Conservation (phyloP, 2,888 invertebrate species). For the Hetaerina titia region DNA sequence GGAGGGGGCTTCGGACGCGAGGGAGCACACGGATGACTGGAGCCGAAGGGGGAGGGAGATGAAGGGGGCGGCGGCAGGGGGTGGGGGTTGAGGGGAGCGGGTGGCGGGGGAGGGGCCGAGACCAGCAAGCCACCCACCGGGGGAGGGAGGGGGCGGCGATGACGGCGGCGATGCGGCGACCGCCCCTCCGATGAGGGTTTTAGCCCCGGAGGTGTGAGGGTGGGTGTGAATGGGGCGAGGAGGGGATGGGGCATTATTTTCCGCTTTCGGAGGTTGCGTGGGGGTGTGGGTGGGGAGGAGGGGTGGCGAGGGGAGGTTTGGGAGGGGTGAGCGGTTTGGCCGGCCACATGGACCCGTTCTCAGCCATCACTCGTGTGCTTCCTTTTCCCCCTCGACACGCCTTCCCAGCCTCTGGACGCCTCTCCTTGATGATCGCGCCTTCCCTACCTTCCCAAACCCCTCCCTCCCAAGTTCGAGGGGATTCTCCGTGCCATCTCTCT, state of each 20-base stretch:
- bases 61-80: not conserved
- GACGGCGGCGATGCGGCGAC: not conserved
- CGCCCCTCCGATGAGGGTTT: not conserved
- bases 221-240: not conserved
- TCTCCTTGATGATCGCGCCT: conserved; percentile 32
- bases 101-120: not conserved
- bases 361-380: conserved; percentile 50
- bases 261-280: not conserved
- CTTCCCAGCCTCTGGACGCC: conserved; percentile 56
- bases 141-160: not conserved
- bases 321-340: conserved; percentile 5
- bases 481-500: not conserved
- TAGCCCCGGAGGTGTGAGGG: not conserved
- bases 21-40: not conserved
- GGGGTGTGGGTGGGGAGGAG: not conserved
- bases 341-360: conserved; percentile 46
- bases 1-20: not conserved
- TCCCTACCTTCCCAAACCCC: not conserved
- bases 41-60: not conserved
- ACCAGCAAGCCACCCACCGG: conserved; percentile 45
- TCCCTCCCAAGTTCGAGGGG: not conserved
- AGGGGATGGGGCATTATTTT: not conserved
- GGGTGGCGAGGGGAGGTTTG: not conserved
- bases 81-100: not conserved
- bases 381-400: not conserved